These are phyloP conservation scores for Corythoichthys haematopterus DNA, from an alignment of 2,113 vertebrate genomes.

Conservation along the genomic window DNA sequence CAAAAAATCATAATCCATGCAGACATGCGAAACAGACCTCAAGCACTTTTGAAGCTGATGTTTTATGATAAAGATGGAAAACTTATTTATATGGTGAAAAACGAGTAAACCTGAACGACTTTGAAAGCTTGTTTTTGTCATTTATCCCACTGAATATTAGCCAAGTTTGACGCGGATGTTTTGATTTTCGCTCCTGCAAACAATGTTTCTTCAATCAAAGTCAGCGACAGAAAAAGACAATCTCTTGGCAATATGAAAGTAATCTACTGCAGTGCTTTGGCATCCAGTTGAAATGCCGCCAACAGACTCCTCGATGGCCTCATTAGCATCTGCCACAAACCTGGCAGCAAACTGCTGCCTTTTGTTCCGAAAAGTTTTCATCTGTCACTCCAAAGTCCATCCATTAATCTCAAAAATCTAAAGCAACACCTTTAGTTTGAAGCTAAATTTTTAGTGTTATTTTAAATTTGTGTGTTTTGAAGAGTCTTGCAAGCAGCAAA, in stretches of 20 bases:
- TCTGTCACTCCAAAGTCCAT: neutral
- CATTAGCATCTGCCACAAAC: slow-evolving; percentile 36
- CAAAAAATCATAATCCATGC: neutral
- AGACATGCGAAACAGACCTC: slow-evolving; percentile 13
- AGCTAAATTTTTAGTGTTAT: neutral
- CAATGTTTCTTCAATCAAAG: slow-evolving; percentile 34
- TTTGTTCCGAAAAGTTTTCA: neutral
- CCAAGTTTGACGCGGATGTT: slow-evolving; percentile 23
- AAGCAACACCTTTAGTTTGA: neutral
- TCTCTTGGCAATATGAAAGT: slow-evolving; percentile 49
- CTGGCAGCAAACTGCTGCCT: slow-evolving; percentile 19
- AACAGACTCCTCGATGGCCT: slow-evolving; percentile 30
- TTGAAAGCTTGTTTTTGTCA: slow-evolving; percentile 32
- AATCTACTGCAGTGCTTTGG: slow-evolving; percentile 54
- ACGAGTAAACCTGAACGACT: slow-evolving; percentile 34
- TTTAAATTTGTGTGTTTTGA: neutral
- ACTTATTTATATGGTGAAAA: slow-evolving; percentile 42
- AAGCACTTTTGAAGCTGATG: slow-evolving; percentile 20
- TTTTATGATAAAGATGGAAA: slow-evolving; percentile 22
- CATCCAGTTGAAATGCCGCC: slow-evolving; percentile 46
- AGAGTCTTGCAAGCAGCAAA: no score
- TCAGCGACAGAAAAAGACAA: slow-evolving; percentile 51
- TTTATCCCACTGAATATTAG: slow-evolving; percentile 25
- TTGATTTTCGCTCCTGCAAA: slow-evolving; percentile 20
- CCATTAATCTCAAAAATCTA: neutral